Evolutionary conservation across 2,113 vertebrate species (phyloP).

Genomic region (Cyprinodon tularosa): DNA sequence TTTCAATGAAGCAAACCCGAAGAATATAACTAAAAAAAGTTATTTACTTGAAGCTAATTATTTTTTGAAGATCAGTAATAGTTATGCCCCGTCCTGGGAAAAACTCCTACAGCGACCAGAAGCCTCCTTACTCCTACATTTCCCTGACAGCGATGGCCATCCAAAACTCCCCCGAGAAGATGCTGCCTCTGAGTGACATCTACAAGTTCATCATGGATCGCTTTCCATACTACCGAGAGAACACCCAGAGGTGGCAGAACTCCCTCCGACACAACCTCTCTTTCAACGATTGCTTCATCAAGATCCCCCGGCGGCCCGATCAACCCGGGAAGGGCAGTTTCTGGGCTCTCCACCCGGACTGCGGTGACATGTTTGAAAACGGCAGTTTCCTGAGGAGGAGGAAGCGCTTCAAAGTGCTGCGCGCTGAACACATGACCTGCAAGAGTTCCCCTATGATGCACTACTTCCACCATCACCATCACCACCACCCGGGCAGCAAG

Average conservation of each 20-base stretch:
- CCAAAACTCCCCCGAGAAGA: constrained; percentile 93
- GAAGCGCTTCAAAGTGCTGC: constrained; percentile 91
- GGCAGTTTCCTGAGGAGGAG: constrained; percentile 90
- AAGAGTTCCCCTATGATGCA: constrained; percentile 86
- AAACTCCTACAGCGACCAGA: constrained; percentile 97
- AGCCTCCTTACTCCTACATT: constrained; percentile 96
- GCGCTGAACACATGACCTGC: constrained; percentile 84
- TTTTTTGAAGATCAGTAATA: constrained; percentile 25
- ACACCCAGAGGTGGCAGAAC: constrained; percentile 94
- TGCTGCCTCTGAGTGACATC: constrained; percentile 93
- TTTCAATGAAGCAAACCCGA: constrained; percentile 6
- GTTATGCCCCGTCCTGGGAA: constrained; percentile 93
- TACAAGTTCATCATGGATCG: constrained; percentile 97
- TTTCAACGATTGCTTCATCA: constrained; percentile 95
- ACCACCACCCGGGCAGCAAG: constrained; percentile 73
- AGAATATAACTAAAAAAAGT: constrained; percentile 2
- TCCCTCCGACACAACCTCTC: constrained; percentile 92
- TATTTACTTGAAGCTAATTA: constrained; percentile 15
- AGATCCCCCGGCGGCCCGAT: constrained; percentile 90
- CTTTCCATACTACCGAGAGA: constrained; percentile 94
- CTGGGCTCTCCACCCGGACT: constrained; percentile 93
- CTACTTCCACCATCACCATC: constrained; percentile 87
- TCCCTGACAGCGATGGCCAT: constrained; percentile 98
- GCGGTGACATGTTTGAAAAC: constrained; percentile 95
- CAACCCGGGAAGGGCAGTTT: constrained; percentile 94